Evolutionary conservation across 2,888 invertebrate genomes (phyloP).

Genomic region (Erynnis tages): DNA sequence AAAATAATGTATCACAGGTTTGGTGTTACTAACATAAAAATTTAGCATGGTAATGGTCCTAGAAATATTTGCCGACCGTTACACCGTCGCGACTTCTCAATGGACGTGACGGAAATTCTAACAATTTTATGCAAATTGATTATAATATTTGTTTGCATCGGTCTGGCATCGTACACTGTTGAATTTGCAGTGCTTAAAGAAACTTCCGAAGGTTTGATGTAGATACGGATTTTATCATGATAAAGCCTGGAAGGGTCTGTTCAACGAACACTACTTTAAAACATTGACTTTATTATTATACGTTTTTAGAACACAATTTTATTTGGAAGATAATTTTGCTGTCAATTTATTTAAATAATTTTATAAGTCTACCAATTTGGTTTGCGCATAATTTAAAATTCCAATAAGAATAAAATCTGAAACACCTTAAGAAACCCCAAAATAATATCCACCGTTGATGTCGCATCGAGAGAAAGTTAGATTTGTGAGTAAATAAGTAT

Average conservation of each 20-base stretch:
- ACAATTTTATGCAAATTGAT: constrained; percentile 47
- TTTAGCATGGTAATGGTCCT: constrained; percentile 54
- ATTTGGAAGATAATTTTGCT: too few species aligned
- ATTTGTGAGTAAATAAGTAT: constrained; percentile 61
- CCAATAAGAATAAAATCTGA: neutral
- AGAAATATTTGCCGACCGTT: constrained; percentile 61
- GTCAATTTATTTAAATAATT: too few species aligned
- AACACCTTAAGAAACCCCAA: constrained; percentile 1
- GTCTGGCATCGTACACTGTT: constrained; percentile 7
- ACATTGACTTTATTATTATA: too few species aligned
- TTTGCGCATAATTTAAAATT: constrained; percentile 6
- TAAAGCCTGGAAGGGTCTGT: too few species aligned
- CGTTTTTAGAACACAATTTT: too few species aligned
- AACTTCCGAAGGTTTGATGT: neutral
- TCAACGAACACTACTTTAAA: too few species aligned
- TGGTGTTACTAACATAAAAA: constrained; percentile 43
- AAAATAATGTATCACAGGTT: constrained; percentile 12
- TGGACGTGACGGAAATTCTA: constrained; percentile 59
- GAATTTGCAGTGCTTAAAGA: constrained; percentile 21
- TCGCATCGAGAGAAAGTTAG: constrained; percentile 43
- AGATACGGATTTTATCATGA: neutral
- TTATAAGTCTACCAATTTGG: too few species aligned
- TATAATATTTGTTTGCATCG: constrained; percentile 37
- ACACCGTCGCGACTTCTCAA: constrained; percentile 52
- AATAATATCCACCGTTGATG: constrained; percentile 21